Evolutionary conservation across 2,113 vertebrate genomes (phyloP).

Genomic region (Maccullochella peelii): DNA sequence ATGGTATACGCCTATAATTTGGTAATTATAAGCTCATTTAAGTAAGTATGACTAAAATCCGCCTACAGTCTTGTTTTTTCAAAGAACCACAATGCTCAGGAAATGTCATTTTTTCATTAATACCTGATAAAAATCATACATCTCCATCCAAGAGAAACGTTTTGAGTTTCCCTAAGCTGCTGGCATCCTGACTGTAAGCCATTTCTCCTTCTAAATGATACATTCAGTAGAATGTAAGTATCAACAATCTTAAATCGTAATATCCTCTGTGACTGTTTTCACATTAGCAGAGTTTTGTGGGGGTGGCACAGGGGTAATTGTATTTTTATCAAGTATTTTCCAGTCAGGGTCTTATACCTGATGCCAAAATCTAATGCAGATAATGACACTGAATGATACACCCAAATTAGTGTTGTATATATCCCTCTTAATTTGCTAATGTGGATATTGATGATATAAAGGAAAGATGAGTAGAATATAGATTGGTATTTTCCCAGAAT

Average conservation of each 20-base stretch:
- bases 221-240: conserved; percentile 59
- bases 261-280: conserved; percentile 63
- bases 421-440: conserved; percentile 59
- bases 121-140: conserved; percentile 75
- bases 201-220: conserved; percentile 73
- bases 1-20: conserved; percentile 77
- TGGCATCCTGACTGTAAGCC: conserved; percentile 51
- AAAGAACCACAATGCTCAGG: conserved; percentile 56
- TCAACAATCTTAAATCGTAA: conserved; percentile 61
- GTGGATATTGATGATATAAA: conserved; percentile 58
- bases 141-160: conserved; percentile 63
- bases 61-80: conserved; percentile 54
- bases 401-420: conserved; percentile 52
- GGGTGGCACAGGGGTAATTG: conserved; percentile 60
- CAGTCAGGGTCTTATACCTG: conserved; percentile 59
- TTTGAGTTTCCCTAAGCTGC: conserved; percentile 51
- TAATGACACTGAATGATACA: conserved; percentile 58
- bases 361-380: conserved; percentile 68
- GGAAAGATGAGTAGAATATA: conserved; percentile 71
- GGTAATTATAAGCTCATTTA: conserved; percentile 72
- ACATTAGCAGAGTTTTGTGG: conserved; percentile 49
- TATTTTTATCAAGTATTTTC: conserved; percentile 68
- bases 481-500: conserved; percentile 77
- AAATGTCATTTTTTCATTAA: conserved; percentile 67
- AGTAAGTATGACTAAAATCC: conserved; percentile 67